Base-by-base conservation (phyloP, 2,113 vertebrate genomes). In the Okapia johnstoni region DNA sequence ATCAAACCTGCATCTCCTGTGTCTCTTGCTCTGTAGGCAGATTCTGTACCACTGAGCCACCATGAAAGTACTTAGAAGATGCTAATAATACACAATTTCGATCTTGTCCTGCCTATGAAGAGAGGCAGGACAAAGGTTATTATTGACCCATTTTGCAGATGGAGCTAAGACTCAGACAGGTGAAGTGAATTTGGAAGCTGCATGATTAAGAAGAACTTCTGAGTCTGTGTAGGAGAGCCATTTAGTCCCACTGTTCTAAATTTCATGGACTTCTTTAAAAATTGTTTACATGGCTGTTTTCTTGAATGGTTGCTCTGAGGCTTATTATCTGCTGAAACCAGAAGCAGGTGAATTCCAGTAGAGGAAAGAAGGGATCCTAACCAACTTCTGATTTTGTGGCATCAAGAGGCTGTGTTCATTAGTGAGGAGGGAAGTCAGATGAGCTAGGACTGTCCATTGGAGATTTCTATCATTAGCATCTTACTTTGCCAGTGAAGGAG, bases 391-490 rank as follows among this genome's bases (percentile, higher is more conserved):
- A 85, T 89, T 96, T 43, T 91, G 77, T 83, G 55, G 70, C 40
- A 92, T 33, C 26, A 57, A 97, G 81, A 25, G 36, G 46, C 77
- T 43, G 30, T 73, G 36, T 60, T 93, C 73, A 76, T 97, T 66
- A 80, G 15, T 84, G 52, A 95, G 85, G 61, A 95, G 70, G 97
- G 93, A 97, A 97, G 79, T 96, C 81, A 92, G 88, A 77, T 90
- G 66, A 97, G 92, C 85, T 85, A 89, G 93, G 88, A 88, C 61
- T 43, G 66, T 57, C 61, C 77, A 46, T 79, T 66, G 46, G 94
- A 86, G 85, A 83, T 95, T 98, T 97, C 77, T 96, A 17, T 93
- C 48, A 83, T 95, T 96, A 97, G 90, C 81, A 91, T 91, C 66
- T 73, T 63, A 90, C 52, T 25, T 4, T 97, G 92, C 95, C 94